phyloP scores from a whole-genome alignment of 2,113 vertebrate genomes.

The Tapirus terrestris region DNA sequence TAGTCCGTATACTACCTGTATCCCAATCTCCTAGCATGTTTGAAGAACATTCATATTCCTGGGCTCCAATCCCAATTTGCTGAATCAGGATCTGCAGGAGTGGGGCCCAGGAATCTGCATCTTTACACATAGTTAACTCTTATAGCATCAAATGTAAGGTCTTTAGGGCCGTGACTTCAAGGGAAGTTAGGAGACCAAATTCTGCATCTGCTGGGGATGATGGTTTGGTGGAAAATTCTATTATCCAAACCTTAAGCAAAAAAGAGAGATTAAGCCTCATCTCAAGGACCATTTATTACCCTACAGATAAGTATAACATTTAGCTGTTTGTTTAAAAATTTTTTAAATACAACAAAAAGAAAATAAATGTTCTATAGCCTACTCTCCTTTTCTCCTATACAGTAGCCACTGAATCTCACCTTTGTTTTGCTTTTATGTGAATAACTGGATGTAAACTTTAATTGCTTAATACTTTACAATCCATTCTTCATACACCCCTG shows the following conservation, averaged over 20 bases:
- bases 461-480: neutral
- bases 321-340: neutral
- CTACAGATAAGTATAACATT: neutral
- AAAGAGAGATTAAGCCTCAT: neutral
- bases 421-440: neutral
- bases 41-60: slow-evolving; percentile 39
- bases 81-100: neutral
- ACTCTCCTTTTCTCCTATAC: neutral
- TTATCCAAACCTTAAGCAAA: neutral
- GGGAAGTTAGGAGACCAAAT: neutral
- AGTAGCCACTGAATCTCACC: neutral
- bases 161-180: neutral
- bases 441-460: neutral
- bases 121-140: neutral
- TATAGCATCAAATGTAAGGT: neutral
- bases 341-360: neutral
- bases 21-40: neutral
- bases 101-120: neutral
- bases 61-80: neutral
- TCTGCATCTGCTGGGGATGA: neutral
- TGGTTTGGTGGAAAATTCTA: neutral
- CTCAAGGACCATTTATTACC: neutral
- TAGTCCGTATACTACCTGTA: neutral
- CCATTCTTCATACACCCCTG: neutral
- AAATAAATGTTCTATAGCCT: neutral